Evolutionary conservation across 1,140 invertebrate species (phyloP), one percentile per base, ranked within the genome.

Genomic region (Tetramorium alpestre): DNA sequence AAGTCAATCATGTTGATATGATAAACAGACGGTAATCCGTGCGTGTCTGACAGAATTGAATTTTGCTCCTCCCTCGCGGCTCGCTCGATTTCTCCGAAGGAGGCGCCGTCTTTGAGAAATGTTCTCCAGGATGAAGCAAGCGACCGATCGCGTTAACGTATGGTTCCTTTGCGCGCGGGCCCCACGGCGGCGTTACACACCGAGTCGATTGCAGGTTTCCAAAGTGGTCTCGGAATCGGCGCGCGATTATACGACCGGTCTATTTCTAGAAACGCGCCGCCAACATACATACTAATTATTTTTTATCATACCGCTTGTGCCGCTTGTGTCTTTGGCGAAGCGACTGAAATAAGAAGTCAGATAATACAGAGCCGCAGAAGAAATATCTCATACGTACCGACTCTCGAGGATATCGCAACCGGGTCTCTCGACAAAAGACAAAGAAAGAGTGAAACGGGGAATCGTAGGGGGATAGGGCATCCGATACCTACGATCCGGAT

Each of bases 221-320:
- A 94, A 94, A 94, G 92, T 88, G 91, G 92, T 93, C 92, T 86
- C 90, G 73, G 91, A 92, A 92, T 93, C 87, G 87, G 77, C 78
- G 76, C 86, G 82, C 84, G 87, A 92, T 93, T 94, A 94, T 94
- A 91, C 93, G 91, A 90, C 82, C 91, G 91, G 91, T 94, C 94
- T 94, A 94, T 94, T 94, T 94, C 92, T 93, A 94, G 93, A 94
- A 93, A 38, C 88, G 77, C 85, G 85, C 86, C 87, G 64, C 87
- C 93, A 90, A 85, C 90, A 82, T 92, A 92, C 90, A 89, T 91
- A 92, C 92, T 94, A 94, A 94, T 94, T 94, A 94, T 94, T 94
- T 94, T 94, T 94, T 92, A 92, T 89, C 90, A 86, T 38, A 54
- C 76, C 89, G 89, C 64, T 90, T 89, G 11, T 70, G 80, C 76